A percentile compares a stretch with the other conserved stretches of the same genome.
These are phyloP conservation scores for Sarcophaga variegata DNA, from an alignment of 2,888 invertebrate species.

Conservation along the genomic window DNA sequence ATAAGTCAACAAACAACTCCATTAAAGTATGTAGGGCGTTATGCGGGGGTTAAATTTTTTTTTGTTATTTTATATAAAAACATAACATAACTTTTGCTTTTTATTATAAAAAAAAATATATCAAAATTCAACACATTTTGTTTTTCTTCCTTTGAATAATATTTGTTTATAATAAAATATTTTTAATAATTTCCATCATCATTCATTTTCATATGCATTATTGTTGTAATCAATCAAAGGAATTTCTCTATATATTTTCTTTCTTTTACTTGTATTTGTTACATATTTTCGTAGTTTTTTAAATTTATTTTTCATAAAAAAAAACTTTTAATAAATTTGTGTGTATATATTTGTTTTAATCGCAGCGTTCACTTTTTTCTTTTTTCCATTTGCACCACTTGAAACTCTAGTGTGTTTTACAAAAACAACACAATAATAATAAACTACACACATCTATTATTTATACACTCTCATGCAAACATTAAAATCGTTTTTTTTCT, in stretches of 20 bases:
- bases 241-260: conserved; percentile 67
- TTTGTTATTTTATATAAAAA: not conserved
- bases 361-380: conserved; percentile 63
- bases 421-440: conserved; percentile 54
- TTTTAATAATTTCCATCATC: conserved; percentile 48
- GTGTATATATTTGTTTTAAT: conserved; percentile 36
- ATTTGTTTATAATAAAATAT: conserved; percentile 52
- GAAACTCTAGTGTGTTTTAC: conserved; percentile 48
- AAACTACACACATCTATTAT: conserved; percentile 58
- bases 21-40: conserved; percentile 57
- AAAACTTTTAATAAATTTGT: not conserved
- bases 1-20: conserved; percentile 8
- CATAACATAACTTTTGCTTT: conserved; percentile 49
- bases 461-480: conserved; percentile 40
- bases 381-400: conserved; percentile 62
- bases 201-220: conserved; percentile 22
- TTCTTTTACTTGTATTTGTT: conserved; percentile 46
- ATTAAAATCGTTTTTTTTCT: too few species aligned
- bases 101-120: not conserved
- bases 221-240: conserved; percentile 55
- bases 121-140: conserved; percentile 25
- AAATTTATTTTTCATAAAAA: conserved; percentile 8
- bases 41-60: conserved; percentile 54
- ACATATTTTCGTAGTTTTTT: conserved; percentile 58
- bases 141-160: conserved; percentile 4